These are phyloP conservation scores for Cynodonichthys magdalenae DNA, from an alignment of 2,797 vertebrate genomes.

Conservation along the genomic window DNA sequence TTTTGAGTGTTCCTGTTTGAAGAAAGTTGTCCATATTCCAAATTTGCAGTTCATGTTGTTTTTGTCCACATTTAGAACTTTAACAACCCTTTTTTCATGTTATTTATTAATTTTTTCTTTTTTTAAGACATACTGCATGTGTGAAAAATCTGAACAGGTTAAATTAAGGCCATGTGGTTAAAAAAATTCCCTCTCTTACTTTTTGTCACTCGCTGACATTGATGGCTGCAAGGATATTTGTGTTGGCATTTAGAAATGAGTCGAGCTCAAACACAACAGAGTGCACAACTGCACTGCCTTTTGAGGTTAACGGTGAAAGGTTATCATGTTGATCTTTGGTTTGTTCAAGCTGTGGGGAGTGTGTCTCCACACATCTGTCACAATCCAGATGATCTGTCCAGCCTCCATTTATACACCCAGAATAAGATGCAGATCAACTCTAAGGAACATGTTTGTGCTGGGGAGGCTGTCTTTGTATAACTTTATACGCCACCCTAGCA, in stretches of 20 bases:
- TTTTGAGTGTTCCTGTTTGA: slow-evolving; percentile 63
- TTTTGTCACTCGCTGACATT: slow-evolving; percentile 46
- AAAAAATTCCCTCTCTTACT: slow-evolving; percentile 27
- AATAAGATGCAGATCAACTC: slow-evolving; percentile 44
- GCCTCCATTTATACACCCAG: slow-evolving; percentile 7
- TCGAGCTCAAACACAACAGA: slow-evolving; percentile 35
- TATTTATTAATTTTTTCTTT: slow-evolving; percentile 5
- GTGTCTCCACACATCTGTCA: slow-evolving; percentile 53
- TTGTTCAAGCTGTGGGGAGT: slow-evolving; percentile 49
- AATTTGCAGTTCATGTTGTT: slow-evolving; percentile 22
- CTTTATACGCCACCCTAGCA: slow-evolving; percentile 1
- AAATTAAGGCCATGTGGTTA: slow-evolving; percentile 39
- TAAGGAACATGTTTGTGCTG: not conserved
- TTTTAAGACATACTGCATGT: slow-evolving; percentile 17
- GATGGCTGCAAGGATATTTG: slow-evolving; percentile 22
- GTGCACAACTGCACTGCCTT: slow-evolving; percentile 17
- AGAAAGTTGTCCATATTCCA: slow-evolving; percentile 45
- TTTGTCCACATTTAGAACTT: slow-evolving; percentile 7
- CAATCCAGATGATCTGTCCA: slow-evolving; percentile 38
- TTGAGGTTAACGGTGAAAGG: slow-evolving; percentile 42
- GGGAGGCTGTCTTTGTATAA: slow-evolving; percentile 4
- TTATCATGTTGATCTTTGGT: slow-evolving; percentile 62
- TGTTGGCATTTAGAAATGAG: slow-evolving; percentile 30
- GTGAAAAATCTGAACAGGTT: slow-evolving; percentile 29
- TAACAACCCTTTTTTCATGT: not conserved